Conservation (phyloP, 2,797 vertebrate species). For the Tympanoctomys barrerae region DNA sequence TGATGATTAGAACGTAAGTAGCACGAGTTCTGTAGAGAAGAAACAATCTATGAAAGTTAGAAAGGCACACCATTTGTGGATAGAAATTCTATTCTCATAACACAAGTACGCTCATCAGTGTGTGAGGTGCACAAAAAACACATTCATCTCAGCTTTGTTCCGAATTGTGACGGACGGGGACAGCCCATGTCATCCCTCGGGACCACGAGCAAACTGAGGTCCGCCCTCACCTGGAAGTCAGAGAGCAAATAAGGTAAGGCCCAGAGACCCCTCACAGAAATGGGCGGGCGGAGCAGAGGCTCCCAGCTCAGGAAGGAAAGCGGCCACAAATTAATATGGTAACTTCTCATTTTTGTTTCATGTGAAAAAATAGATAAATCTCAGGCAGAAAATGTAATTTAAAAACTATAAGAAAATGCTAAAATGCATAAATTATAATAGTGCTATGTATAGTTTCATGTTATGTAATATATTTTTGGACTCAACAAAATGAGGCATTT, state of each 20-base stretch:
- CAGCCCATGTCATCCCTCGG: background rate
- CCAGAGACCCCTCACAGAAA: background rate
- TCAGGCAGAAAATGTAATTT: background rate
- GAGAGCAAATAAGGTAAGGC: background rate
- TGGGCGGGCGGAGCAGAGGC: background rate
- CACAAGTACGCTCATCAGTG: rapidly evolving
- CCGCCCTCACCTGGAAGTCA: rapidly evolving
- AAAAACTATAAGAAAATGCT: background rate
- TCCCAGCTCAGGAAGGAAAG: background rate
- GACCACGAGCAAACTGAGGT: background rate
- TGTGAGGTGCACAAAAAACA: background rate
- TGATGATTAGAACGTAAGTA: no score
- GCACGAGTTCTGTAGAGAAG: background rate
- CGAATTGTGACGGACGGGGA: background rate
- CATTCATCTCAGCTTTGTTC: background rate
- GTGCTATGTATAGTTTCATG: background rate
- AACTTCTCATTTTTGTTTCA: background rate
- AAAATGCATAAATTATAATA: background rate
- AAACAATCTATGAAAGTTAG: background rate
- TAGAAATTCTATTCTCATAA: background rate
- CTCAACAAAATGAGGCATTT: background rate
- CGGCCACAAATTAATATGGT: rapidly evolving
- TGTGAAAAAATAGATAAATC: background rate
- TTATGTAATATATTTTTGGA: background rate
- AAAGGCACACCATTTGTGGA: background rate